Base-by-base conservation (phyloP, 1,140 invertebrate species). In the Tribolium castaneum region DNA sequence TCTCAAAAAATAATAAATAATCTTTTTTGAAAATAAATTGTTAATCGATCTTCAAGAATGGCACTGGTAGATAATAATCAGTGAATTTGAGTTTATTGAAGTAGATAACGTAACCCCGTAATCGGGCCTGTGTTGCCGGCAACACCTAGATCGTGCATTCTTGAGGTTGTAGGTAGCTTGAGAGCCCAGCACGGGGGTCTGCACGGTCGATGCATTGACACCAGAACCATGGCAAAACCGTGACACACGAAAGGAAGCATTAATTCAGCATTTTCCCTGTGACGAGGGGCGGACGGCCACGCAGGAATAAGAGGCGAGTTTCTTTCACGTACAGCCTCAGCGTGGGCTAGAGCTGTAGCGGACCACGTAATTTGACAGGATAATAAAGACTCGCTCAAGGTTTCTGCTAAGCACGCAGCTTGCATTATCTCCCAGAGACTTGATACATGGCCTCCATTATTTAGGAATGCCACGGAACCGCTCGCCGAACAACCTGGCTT, bases 291-390 rank as follows among this genome's bases (percentile, higher is more conserved):
- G 59, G 59, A 35, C 59, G 30, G 30, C 59, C 30, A 14, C 30
- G 59, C 6, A 34, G 59, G 59, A 66, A 22, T 16, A 66, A 34
- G 59, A 66, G 59, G n/a, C 59, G 59, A 30, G 59, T 66, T 66
- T 66, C 59, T 66, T 66, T 66, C 59, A 66, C 30, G 30, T 59
- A 59, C 59, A 35, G 51, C 50, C 19, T 75, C 2, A 66, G 59
- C 59, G 59, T 66, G 59, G 59, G 59, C 59, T 66, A 35, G 59
- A 62, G 56, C 56, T 62, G 56, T 62, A 62, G 56, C 56, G 19
- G 74, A 59, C 74, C 73, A 76, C 73, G 66, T 79, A 79, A 79
- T 79, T 79, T 79, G 78, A 79, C 78, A 79, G 78, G 78, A 79
- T 79, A 79, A 79, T 79, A 79, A 79, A 79, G 78, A 79, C 78